Evolutionary conservation across 2,797 vertebrate species (phyloP).

Genomic region (Notolabrus celidotus): DNA sequence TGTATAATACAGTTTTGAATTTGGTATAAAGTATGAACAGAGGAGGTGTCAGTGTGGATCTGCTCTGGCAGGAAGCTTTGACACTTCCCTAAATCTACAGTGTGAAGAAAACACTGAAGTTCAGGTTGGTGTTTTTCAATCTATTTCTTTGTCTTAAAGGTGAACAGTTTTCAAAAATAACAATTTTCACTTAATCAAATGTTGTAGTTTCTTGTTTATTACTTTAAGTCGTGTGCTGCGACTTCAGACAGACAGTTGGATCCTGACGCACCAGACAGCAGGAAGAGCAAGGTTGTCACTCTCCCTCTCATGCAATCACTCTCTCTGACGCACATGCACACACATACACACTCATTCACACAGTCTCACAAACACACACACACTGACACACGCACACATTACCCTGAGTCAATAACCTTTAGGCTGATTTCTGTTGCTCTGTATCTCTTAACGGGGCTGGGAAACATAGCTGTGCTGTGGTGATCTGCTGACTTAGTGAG

Average conservation of each 20-base stretch:
- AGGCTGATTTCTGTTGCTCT: slow-evolving; percentile 26
- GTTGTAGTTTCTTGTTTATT: background rate
- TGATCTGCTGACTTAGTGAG: slow-evolving; percentile 12
- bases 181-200: background rate
- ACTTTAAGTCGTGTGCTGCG: background rate
- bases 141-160: background rate
- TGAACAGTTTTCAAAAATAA: background rate
- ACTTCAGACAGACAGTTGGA: slow-evolving; percentile 13
- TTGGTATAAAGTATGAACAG: background rate
- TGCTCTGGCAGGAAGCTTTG: no score
- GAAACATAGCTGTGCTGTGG: slow-evolving; percentile 20
- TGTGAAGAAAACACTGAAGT: background rate
- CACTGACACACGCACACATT: slow-evolving; percentile 3
- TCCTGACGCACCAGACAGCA: slow-evolving; percentile 14
- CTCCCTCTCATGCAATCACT: slow-evolving; percentile 16
- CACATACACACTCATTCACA: slow-evolving; percentile 18
- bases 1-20: background rate
- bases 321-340: slow-evolving; percentile 33
- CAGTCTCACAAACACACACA: slow-evolving; percentile 3
- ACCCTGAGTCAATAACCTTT: slow-evolving; percentile 22
- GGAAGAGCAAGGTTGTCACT: slow-evolving; percentile 26
- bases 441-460: slow-evolving; percentile 14
- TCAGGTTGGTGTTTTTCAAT: background rate
- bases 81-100: no score
- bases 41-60: background rate